Evolutionary conservation across 1,140 invertebrate genomes (phyloP).

Genomic region (Drosophila simulans): DNA sequence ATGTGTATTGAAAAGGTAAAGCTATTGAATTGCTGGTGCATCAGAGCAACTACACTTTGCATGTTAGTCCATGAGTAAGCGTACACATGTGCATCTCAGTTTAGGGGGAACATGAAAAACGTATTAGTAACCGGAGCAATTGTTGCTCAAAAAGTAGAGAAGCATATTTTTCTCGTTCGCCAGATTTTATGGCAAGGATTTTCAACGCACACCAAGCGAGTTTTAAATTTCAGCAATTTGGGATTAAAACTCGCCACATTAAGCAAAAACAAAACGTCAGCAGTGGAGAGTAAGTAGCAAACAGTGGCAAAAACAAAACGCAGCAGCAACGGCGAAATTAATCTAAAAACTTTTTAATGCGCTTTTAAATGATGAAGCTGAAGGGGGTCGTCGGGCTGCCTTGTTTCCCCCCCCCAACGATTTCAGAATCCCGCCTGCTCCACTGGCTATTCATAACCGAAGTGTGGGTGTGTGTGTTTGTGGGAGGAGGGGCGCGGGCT

Average conservation of each 20-base stretch:
- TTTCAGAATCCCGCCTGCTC: conserved; percentile 40
- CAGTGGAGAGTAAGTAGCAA: conserved; percentile 41
- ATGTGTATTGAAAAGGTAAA: conserved; percentile 70
- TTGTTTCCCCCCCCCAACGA: conserved; percentile 25
- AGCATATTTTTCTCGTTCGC: conserved; percentile 26
- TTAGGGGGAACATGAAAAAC: conserved; percentile 52
- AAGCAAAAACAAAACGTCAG: conserved; percentile 60
- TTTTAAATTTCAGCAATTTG: conserved; percentile 65
- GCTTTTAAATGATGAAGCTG: conserved; percentile 84
- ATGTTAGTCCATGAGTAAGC: conserved; percentile 53
- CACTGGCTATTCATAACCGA: conserved; percentile 72
- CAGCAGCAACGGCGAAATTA: conserved; percentile 71
- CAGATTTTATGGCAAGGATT: conserved; percentile 21
- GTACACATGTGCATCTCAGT: conserved; percentile 7
- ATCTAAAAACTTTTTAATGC: conserved; percentile 84
- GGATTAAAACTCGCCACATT: conserved; percentile 58
- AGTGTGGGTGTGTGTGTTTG: neutral
- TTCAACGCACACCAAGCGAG: conserved; percentile 1
- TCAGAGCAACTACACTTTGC: conserved; percentile 50
- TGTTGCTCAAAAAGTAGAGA: conserved; percentile 11
- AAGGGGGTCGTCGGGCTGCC: conserved; percentile 19
- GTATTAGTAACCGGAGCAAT: conserved; percentile 65
- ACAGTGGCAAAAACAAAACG: conserved; percentile 37
- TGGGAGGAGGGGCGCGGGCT: neutral
- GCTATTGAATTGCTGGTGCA: conserved; percentile 71